A percentile compares a stretch with the other conserved stretches of the same genome.
phyloP scores from a whole-genome alignment of 2,888 invertebrate genomes.

The Pristionchus arcanus region DNA sequence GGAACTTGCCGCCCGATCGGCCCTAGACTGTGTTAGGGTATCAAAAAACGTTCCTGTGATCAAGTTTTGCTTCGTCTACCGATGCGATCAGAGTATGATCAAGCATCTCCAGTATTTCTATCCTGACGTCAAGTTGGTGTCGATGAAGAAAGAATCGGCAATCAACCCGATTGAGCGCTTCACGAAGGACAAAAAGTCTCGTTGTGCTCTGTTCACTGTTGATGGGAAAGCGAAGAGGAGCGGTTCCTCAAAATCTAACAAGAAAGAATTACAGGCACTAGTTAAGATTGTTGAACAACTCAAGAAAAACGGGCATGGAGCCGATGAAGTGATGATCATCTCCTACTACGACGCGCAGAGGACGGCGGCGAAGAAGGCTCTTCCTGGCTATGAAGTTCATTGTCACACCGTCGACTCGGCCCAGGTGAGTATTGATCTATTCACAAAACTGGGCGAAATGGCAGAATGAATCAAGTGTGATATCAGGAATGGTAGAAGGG shows the following conservation, averaged over 20 bases:
- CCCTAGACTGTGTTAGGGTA: neutral
- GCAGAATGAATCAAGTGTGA: too few relatives aligned
- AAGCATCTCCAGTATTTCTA: neutral
- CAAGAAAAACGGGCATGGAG: neutral
- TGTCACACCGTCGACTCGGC: conserved; percentile 43
- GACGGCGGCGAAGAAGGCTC: neutral
- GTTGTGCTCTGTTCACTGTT: neutral
- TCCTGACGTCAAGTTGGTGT: neutral
- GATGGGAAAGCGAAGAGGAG: neutral
- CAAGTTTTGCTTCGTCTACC: neutral
- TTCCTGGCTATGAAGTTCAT: neutral
- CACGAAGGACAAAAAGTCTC: neutral
- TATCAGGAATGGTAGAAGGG: too few relatives aligned
- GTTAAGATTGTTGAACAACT: neutral
- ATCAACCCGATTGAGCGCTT: neutral
- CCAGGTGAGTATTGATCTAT: neutral
- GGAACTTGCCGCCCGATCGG: neutral
- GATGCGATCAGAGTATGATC: neutral
- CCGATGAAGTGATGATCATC: conserved; percentile 1
- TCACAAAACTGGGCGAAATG: too few relatives aligned
- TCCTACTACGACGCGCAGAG: conserved; percentile 6
- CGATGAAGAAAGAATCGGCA: neutral
- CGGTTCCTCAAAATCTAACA: neutral
- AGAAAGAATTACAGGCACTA: neutral
- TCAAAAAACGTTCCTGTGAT: neutral